Conservation (phyloP, 2,113 vertebrate species). For the Anarrhichthys ocellatus region DNA sequence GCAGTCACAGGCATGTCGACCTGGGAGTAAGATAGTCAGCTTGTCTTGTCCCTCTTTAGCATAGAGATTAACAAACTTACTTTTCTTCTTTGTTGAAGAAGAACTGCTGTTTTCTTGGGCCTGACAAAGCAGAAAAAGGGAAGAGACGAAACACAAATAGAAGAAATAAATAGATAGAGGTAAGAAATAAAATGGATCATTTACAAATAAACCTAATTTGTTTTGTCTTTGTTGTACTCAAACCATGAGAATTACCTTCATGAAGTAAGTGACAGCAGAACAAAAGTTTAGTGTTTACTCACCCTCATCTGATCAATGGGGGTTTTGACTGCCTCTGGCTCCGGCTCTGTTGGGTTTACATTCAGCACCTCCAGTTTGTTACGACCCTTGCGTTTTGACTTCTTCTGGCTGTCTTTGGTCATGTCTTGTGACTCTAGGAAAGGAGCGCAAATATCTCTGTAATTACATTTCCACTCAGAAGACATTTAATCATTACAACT, state of each 20-base stretch:
- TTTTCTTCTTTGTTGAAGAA: slow-evolving; percentile 91
- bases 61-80: slow-evolving; percentile 91
- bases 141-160: background rate
- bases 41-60: slow-evolving; percentile 93
- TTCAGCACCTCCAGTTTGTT: slow-evolving; percentile 88
- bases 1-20: slow-evolving; percentile 92
- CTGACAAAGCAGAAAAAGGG: slow-evolving; percentile 69
- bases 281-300: slow-evolving; percentile 29
- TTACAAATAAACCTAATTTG: background rate
- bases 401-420: slow-evolving; percentile 87
- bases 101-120: slow-evolving; percentile 84
- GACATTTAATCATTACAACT: background rate
- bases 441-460: background rate
- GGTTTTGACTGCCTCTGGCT: slow-evolving; percentile 89
- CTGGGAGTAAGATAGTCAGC: slow-evolving; percentile 90
- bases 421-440: slow-evolving; percentile 79
- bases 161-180: background rate
- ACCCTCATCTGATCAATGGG: slow-evolving; percentile 96
- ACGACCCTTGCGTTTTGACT: slow-evolving; percentile 91
- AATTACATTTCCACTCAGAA: background rate
- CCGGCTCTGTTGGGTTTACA: slow-evolving; percentile 75
- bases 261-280: background rate
- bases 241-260: background rate
- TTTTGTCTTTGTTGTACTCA: background rate
- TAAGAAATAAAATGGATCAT: background rate